phyloP scores from a whole-genome alignment of 2,888 invertebrate species.

The Linyphia triangularis region DNA sequence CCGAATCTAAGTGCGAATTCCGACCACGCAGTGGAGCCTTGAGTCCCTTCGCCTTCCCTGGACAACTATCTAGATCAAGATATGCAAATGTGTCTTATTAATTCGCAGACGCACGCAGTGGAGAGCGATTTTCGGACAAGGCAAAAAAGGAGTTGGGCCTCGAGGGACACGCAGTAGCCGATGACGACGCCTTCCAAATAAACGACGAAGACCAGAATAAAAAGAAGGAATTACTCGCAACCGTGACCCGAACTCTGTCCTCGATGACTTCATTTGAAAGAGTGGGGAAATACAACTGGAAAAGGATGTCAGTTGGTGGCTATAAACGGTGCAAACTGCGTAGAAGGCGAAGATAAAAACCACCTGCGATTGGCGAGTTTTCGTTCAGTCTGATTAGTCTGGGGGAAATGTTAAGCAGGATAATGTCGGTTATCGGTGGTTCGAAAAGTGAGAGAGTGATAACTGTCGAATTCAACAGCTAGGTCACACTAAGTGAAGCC shows the following conservation, averaged over 20 bases:
- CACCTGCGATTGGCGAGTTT: background rate
- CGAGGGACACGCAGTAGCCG: background rate
- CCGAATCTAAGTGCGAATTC: no score
- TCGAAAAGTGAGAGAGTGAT: no score
- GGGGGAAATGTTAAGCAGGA: no score
- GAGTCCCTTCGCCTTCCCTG: background rate
- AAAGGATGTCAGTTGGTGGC: background rate
- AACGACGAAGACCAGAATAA: background rate
- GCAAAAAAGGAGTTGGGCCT: no score
- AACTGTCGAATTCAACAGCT: no score
- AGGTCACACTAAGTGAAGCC: no score
- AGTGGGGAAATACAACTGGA: background rate
- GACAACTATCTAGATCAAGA: background rate
- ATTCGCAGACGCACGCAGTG: background rate
- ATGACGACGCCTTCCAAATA: background rate
- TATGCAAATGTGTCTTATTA: conserved; percentile 19
- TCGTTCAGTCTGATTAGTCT: background rate
- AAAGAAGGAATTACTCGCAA: background rate
- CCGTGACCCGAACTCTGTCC: conserved; percentile 12
- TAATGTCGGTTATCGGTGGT: no score
- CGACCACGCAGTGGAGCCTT: background rate
- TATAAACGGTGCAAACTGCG: background rate
- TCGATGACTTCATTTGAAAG: background rate
- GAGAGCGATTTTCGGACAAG: background rate
- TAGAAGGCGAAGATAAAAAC: background rate